phyloP scores from a whole-genome alignment of 2,888 invertebrate genomes.

The Drosophila fulvimacula region DNA sequence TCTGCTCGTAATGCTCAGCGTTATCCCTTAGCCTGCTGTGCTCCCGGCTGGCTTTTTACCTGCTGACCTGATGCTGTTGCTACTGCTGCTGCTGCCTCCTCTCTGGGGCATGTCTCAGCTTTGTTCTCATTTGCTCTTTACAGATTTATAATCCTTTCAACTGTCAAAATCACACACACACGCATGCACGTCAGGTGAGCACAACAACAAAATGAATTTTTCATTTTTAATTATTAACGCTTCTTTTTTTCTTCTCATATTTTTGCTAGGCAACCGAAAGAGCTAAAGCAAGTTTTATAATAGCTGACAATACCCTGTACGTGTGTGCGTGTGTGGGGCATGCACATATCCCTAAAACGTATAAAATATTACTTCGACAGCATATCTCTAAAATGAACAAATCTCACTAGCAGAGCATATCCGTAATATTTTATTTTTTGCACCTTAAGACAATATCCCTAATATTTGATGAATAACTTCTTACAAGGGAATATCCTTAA shows the following conservation, averaged over 20 bases:
- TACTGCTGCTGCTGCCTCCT: neutral
- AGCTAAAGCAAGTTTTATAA: slow-evolving; percentile 8
- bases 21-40: neutral
- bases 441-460: too few relatives aligned
- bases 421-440: neutral
- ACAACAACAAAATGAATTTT: slow-evolving; percentile 13
- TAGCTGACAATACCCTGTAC: slow-evolving; percentile 3
- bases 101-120: slow-evolving; percentile 19
- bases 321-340: neutral
- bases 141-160: slow-evolving; percentile 63
- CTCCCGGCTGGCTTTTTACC: neutral
- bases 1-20: slow-evolving; percentile 6
- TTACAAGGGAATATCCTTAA: neutral
- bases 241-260: slow-evolving; percentile 3
- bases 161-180: slow-evolving; percentile 35
- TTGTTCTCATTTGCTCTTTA: slow-evolving; percentile 32
- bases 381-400: neutral
- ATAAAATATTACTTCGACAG: too few relatives aligned
- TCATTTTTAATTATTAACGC: slow-evolving; percentile 67
- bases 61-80: neutral
- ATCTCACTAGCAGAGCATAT: neutral
- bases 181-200: slow-evolving; percentile 25
- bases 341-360: neutral
- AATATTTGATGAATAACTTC: too few relatives aligned
- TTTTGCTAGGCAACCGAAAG: slow-evolving; percentile 63